Evolutionary conservation across 2,888 invertebrate genomes (phyloP).

Genomic region (Oscheius sp.): DNA sequence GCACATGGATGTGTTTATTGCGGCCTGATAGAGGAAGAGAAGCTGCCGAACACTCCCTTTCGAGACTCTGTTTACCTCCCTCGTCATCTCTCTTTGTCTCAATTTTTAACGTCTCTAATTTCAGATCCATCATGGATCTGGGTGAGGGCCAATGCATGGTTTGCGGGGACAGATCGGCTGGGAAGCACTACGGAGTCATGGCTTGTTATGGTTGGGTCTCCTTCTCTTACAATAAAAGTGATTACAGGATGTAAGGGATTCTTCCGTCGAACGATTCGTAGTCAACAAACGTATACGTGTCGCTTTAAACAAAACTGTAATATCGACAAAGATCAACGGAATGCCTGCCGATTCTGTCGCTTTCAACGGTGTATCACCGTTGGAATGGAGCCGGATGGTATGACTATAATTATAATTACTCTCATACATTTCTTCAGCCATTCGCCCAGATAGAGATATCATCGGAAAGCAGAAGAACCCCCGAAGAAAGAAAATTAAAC

Average conservation of each 20-base stretch:
- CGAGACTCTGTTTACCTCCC: not conserved
- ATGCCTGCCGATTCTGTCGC: conserved; percentile 67
- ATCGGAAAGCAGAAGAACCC: conserved; percentile 70
- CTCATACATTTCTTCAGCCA: conserved; percentile 52
- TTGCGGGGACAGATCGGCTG: conserved; percentile 66
- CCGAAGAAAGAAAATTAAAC: conserved; percentile 61
- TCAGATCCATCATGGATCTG: conserved; percentile 27
- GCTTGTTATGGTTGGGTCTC: conserved; percentile 64
- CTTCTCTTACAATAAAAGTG: not conserved
- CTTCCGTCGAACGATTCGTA: conserved; percentile 67
- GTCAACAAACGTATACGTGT: conserved; percentile 63
- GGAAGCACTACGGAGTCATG: conserved; percentile 66
- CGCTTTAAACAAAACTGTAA: conserved; percentile 62
- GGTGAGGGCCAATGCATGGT: conserved; percentile 55
- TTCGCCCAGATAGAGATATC: conserved; percentile 68
- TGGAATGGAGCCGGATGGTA: conserved; percentile 66
- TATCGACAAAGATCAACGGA: conserved; percentile 67
- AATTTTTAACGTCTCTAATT: not conserved
- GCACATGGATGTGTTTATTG: conserved; percentile 24
- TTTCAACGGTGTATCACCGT: conserved; percentile 67
- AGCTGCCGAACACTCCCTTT: not conserved
- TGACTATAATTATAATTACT: too few relatives aligned
- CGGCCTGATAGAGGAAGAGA: conserved; percentile 1
- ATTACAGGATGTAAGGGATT: conserved; percentile 61
- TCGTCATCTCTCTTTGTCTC: conserved; percentile 1